These are phyloP conservation scores for Cololabis saira DNA, from an alignment of 2,113 vertebrate genomes.

Conservation along the genomic window DNA sequence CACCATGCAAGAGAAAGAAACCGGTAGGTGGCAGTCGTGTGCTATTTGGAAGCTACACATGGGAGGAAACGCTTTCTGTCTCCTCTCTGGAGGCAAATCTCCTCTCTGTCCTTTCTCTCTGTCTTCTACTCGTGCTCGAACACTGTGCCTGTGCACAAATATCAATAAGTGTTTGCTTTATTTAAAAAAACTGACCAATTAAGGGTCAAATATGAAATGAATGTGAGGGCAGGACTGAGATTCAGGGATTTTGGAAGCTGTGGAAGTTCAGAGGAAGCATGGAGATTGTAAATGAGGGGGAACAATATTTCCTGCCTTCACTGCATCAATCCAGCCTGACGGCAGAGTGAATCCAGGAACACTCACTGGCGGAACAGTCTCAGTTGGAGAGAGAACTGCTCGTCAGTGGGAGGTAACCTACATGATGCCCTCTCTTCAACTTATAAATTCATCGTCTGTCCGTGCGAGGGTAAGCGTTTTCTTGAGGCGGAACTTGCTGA, in stretches of 20 bases:
- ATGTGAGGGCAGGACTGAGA: conserved; percentile 71
- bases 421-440: conserved; percentile 45
- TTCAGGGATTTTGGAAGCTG: conserved; percentile 11
- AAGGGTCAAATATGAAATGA: conserved; percentile 73
- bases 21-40: conserved; percentile 93
- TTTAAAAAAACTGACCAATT: conserved; percentile 85
- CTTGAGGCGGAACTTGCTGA: conserved; percentile 27
- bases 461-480: conserved; percentile 31
- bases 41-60: conserved; percentile 72
- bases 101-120: not conserved
- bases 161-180: conserved; percentile 27
- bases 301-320: conserved; percentile 18
- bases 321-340: conserved; percentile 52
- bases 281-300: conserved; percentile 22
- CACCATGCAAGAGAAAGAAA: conserved; percentile 19
- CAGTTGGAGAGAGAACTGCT: conserved; percentile 50
- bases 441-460: conserved; percentile 59
- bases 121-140: conserved; percentile 13
- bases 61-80: conserved; percentile 47
- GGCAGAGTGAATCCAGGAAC: conserved; percentile 50
- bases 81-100: conserved; percentile 21
- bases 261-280: conserved; percentile 45
- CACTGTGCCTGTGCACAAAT: conserved; percentile 38
- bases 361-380: conserved; percentile 57
- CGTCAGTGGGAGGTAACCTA: conserved; percentile 72